A percentile compares a stretch with the other conserved stretches of the same genome.
phyloP scores from a whole-genome alignment of 2,113 vertebrate genomes.

The Tupaia chinensis region DNA sequence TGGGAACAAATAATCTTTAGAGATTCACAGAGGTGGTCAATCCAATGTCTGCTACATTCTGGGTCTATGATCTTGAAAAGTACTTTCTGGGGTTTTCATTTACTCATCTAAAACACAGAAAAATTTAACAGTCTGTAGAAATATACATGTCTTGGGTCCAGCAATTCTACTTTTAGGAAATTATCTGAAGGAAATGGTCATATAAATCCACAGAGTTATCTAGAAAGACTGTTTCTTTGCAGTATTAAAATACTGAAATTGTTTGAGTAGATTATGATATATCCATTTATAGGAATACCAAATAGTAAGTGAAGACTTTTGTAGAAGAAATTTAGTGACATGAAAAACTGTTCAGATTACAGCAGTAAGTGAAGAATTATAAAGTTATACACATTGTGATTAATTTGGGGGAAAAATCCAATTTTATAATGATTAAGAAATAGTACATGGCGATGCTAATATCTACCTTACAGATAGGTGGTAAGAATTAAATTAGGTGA shows the following conservation, averaged over 20 bases:
- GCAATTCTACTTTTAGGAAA: conserved; percentile 50
- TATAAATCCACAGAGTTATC: background rate
- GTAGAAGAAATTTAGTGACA: conserved; percentile 27
- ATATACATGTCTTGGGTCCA: background rate
- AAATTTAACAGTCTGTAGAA: conserved; percentile 33
- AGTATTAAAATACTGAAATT: conserved; percentile 34
- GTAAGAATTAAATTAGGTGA: conserved; percentile 42
- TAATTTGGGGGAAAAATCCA: background rate
- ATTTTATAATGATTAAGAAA: conserved; percentile 53
- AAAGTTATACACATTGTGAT: background rate
- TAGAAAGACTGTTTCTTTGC: background rate
- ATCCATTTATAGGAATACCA: background rate
- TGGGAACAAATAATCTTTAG: background rate
- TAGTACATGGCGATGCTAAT: background rate
- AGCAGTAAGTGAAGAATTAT: conserved; percentile 13
- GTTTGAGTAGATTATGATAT: conserved; percentile 1
- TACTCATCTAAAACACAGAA: conserved; percentile 27
- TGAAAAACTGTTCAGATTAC: conserved; percentile 3
- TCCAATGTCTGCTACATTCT: conserved; percentile 4
- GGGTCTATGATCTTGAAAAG: background rate
- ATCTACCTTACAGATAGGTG: background rate
- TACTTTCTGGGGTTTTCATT: conserved; percentile 46
- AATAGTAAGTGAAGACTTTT: background rate
- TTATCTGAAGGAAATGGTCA: conserved; percentile 22
- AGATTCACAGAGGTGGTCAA: background rate